Percentiles rank a stretch among this genome's conserved stretches.
Evolutionary conservation across 2,797 vertebrate genomes (phyloP).

Genomic region (Valencia hispanica): DNA sequence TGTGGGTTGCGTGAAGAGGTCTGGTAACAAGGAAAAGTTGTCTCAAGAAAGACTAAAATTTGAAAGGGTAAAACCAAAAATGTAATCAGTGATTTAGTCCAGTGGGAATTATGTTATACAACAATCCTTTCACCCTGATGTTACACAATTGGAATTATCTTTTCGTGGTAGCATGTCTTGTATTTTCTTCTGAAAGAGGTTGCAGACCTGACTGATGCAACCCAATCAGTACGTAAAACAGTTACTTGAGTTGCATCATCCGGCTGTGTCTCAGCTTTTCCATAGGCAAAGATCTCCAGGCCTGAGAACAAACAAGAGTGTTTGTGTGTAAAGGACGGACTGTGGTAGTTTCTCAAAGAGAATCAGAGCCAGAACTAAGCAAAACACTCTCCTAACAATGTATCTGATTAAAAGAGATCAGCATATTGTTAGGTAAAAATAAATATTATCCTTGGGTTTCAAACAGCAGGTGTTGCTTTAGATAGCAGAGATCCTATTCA

Average conservation of each 20-base stretch:
- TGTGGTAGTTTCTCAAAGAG: slow-evolving; percentile 68
- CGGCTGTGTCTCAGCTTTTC: slow-evolving; percentile 71
- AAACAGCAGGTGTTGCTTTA: slow-evolving; percentile 36
- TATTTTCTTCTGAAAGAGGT: slow-evolving; percentile 24
- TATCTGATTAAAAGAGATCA: slow-evolving; percentile 40
- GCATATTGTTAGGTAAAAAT: slow-evolving; percentile 49
- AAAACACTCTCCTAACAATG: slow-evolving; percentile 46
- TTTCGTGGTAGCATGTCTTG: neutral
- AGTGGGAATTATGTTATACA: slow-evolving; percentile 2
- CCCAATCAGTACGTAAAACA: slow-evolving; percentile 52
- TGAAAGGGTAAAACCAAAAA: slow-evolving; percentile 11
- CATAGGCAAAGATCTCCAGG: slow-evolving; percentile 67
- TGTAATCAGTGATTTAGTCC: slow-evolving; percentile 7
- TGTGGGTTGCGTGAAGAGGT: slow-evolving; percentile 13
- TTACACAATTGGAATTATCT: neutral
- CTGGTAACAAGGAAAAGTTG: slow-evolving; percentile 26
- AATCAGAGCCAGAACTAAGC: slow-evolving; percentile 52
- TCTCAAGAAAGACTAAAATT: slow-evolving; percentile 17
- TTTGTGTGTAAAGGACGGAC: slow-evolving; percentile 51
- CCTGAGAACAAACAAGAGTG: slow-evolving; percentile 53
- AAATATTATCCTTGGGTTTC: slow-evolving; percentile 50
- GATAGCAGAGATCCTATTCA: slow-evolving; percentile 23
- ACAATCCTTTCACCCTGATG: slow-evolving; percentile 9
- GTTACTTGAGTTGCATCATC: slow-evolving; percentile 57
- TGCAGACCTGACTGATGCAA: slow-evolving; percentile 49